Evolutionary conservation across 2,113 vertebrate species (phyloP).

Genomic region (Misgurnus anguillicaudatus): DNA sequence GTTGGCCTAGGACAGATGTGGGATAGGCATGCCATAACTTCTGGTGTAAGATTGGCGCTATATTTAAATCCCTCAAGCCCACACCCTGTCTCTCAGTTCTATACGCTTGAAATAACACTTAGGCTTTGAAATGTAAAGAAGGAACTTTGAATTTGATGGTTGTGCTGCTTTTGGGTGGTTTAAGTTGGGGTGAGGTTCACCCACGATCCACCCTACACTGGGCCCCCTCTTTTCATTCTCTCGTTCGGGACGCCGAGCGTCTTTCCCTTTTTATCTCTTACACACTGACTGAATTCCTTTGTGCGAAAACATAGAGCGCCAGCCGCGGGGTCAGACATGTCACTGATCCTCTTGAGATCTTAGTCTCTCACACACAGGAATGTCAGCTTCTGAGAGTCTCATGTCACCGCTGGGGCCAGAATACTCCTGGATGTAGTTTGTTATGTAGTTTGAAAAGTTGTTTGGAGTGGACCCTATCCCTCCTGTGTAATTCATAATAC

Average conservation of each 20-base stretch:
- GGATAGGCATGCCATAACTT: background rate
- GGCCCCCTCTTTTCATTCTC: background rate
- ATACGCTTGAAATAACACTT: slow-evolving; percentile 11
- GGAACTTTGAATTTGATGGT: background rate
- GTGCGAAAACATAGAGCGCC: background rate
- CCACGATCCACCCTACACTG: background rate
- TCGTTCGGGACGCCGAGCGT: too few relatives aligned
- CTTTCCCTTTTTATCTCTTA: background rate
- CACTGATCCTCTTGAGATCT: slow-evolving; percentile 11
- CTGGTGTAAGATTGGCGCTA: slow-evolving; percentile 14
- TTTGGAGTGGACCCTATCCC: slow-evolving; percentile 12
- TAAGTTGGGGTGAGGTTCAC: slow-evolving; percentile 1
- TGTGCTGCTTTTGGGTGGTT: background rate
- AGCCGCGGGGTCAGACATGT: slow-evolving; percentile 5
- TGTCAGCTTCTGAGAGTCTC: slow-evolving; percentile 25
- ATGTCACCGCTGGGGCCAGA: slow-evolving; percentile 28
- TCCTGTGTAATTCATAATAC: slow-evolving; percentile 5
- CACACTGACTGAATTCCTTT: slow-evolving; percentile 7
- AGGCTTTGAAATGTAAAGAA: background rate
- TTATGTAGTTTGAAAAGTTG: slow-evolving; percentile 13
- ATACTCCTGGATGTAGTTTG: slow-evolving; percentile 23
- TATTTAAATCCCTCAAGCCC: slow-evolving; percentile 31
- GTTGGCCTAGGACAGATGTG: slow-evolving; percentile 26
- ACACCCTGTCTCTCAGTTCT: slow-evolving; percentile 28
- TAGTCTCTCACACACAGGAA: slow-evolving; percentile 13